phyloP scores from a whole-genome alignment of 1,140 invertebrate genomes.

The Lineus longissimus region DNA sequence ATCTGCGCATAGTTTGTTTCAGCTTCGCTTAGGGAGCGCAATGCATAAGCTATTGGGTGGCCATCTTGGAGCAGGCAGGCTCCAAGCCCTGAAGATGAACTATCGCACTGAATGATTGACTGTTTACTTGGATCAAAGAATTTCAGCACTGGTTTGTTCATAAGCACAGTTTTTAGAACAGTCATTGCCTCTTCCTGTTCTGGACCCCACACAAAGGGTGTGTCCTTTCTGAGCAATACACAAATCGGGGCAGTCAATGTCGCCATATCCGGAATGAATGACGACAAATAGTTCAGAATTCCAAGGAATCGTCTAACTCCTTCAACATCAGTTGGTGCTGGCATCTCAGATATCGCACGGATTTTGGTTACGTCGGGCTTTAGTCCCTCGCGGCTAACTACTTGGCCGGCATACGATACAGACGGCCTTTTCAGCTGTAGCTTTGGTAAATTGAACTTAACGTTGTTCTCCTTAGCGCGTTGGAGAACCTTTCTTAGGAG shows the following conservation, averaged over 20 bases:
- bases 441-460: no score
- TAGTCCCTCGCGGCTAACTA: slow-evolving; percentile 44
- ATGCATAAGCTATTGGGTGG: slow-evolving; percentile 47
- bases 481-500: no score
- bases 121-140: slow-evolving; percentile 20
- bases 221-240: background rate
- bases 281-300: background rate
- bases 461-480: no score
- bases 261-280: background rate
- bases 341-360: slow-evolving; percentile 22
- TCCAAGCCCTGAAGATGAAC: slow-evolving; percentile 46
- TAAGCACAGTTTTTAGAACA: background rate
- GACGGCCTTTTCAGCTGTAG: background rate
- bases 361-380: slow-evolving; percentile 39
- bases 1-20: slow-evolving; percentile 51
- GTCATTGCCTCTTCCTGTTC: background rate
- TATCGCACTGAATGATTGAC: slow-evolving; percentile 35
- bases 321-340: background rate
- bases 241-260: background rate
- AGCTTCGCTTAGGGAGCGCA: slow-evolving; percentile 28
- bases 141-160: slow-evolving; percentile 9
- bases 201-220: background rate
- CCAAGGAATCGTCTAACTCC: background rate
- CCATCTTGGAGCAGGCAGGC: slow-evolving; percentile 49
- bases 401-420: slow-evolving; percentile 7